These are phyloP conservation scores for Prionailurus bengalensis DNA, from an alignment of 2,113 vertebrate genomes.

Conservation along the genomic window DNA sequence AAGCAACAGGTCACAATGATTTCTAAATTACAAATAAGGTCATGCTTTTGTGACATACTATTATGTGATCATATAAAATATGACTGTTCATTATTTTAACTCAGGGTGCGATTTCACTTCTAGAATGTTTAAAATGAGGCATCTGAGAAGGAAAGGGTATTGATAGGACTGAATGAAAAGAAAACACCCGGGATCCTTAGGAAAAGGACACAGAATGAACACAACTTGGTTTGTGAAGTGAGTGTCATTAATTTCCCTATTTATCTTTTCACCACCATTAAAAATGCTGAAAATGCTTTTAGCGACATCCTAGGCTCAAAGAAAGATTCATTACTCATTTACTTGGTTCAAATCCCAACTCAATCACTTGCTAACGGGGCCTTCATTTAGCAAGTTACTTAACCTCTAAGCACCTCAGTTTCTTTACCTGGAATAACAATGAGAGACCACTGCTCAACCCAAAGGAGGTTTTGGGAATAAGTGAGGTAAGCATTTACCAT, in stretches of 20 bases:
- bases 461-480: conserved; percentile 28
- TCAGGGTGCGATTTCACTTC: conserved; percentile 38
- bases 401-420: background rate
- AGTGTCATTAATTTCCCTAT: conserved; percentile 57
- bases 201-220: conserved; percentile 52
- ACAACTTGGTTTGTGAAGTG: conserved; percentile 21
- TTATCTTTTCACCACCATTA: conserved; percentile 51
- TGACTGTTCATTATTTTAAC: conserved; percentile 60
- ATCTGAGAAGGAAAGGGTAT: conserved; percentile 14
- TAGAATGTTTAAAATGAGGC: conserved; percentile 56
- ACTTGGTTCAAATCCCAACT: conserved; percentile 53
- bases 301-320: conserved; percentile 34
- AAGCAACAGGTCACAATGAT: conserved; percentile 72
- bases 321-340: conserved; percentile 56
- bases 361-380: conserved; percentile 28
- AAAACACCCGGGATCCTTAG: conserved; percentile 39
- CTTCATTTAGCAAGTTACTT: conserved; percentile 64
- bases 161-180: conserved; percentile 28
- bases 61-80: conserved; percentile 54
- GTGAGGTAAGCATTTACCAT: background rate
- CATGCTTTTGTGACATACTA: conserved; percentile 62
- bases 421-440: conserved; percentile 35
- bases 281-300: conserved; percentile 68
- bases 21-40: conserved; percentile 64
- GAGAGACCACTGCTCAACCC: background rate